Percentiles rank a stretch among this genome's conserved stretches.
Evolutionary conservation across 2,888 invertebrate genomes (phyloP).

Genomic region (Xylophagus ater): DNA sequence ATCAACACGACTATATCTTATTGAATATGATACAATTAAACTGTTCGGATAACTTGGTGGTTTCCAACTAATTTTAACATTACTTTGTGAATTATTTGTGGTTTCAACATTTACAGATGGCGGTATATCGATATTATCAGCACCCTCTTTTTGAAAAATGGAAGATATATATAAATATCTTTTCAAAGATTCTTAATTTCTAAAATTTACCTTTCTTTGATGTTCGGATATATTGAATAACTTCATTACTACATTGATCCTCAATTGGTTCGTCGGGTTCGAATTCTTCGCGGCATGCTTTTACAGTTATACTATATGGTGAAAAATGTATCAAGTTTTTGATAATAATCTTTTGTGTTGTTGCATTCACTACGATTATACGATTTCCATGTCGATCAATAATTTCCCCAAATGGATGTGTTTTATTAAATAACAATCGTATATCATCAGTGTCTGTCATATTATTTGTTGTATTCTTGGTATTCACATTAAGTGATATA

Average conservation of each 20-base stretch:
- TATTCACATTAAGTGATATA: too few species aligned
- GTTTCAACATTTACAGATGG: constrained; percentile 31
- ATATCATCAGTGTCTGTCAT: too few species aligned
- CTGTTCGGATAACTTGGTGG: constrained; percentile 81
- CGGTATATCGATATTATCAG: constrained; percentile 61
- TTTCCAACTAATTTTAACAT: constrained; percentile 64
- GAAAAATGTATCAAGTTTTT: constrained; percentile 63
- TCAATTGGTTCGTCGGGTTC: constrained; percentile 4
- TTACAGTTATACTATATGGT: constrained; percentile 60
- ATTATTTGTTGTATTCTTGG: too few species aligned
- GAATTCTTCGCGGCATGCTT: constrained; percentile 63
- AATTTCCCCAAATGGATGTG: too few species aligned
- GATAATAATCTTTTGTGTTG: constrained; percentile 43
- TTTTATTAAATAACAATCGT: too few species aligned
- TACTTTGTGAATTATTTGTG: constrained; percentile 42
- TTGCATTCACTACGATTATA: constrained; percentile 30
- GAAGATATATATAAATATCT: too few species aligned
- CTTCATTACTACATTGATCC: constrained; percentile 47
- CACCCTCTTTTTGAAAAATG: constrained; percentile 54
- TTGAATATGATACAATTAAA: constrained; percentile 70
- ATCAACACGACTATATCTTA: constrained; percentile 60
- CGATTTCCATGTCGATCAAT: too few species aligned
- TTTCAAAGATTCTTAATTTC: constrained; percentile 17
- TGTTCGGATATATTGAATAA: constrained; percentile 42
- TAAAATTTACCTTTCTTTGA: constrained; percentile 33